A percentile compares a stretch with the other conserved stretches of the same genome.
Evolutionary conservation across 2,113 vertebrate species (phyloP).

Genomic region (Limanda limanda): DNA sequence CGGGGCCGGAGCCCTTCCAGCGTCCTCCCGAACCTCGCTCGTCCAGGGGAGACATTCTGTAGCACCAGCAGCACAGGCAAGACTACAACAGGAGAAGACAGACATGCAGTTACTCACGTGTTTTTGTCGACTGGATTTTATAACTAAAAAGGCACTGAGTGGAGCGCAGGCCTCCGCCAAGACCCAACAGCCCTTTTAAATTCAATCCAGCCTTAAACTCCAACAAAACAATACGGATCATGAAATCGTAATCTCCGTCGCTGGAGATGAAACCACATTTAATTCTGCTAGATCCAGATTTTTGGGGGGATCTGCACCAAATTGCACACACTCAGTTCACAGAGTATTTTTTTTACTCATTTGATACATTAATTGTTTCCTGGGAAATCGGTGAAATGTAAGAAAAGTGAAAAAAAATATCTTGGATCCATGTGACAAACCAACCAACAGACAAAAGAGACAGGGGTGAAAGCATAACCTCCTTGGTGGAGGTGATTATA

Average conservation of each 20-base stretch:
- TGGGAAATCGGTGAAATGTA: neutral
- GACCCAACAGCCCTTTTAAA: neutral
- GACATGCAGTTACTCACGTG: neutral
- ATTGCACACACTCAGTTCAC: neutral
- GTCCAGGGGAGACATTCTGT: constrained; percentile 81
- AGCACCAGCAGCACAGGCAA: constrained; percentile 94
- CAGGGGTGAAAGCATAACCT: too few relatives aligned
- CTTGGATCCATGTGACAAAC: too few relatives aligned
- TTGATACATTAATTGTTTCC: neutral
- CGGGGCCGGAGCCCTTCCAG: constrained; percentile 89
- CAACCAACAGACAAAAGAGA: too few relatives aligned
- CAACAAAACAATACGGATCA: neutral
- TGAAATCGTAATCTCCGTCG: too few relatives aligned
- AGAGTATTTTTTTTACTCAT: neutral
- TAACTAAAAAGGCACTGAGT: neutral
- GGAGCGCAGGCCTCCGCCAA: too few relatives aligned
- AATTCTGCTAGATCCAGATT: neutral
- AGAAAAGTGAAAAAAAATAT: too few relatives aligned
- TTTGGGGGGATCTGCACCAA: neutral
- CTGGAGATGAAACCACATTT: neutral
- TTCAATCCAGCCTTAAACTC: neutral
- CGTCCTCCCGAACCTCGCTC: constrained; percentile 83
- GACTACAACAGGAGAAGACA: constrained; percentile 79
- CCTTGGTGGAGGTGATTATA: neutral
- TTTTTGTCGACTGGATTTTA: neutral